Evolutionary conservation across 1,140 invertebrate genomes (phyloP).

Genomic region (Cotesia vestalis): DNA sequence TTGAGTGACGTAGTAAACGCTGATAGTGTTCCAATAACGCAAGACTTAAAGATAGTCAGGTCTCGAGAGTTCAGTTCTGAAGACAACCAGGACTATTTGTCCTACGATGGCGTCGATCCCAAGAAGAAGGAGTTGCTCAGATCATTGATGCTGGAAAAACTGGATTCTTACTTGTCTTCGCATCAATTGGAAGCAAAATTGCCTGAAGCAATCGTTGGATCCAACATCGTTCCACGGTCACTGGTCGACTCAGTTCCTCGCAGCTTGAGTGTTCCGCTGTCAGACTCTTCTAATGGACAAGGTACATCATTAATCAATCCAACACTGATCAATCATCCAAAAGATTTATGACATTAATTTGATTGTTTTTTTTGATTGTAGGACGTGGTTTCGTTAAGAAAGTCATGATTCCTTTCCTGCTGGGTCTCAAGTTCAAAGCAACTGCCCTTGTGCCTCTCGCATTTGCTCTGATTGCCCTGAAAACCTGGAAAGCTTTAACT

Average conservation of each 20-base stretch:
- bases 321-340: slow-evolving; percentile 15
- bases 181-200: slow-evolving; percentile 63
- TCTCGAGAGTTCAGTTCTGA: slow-evolving; percentile 66
- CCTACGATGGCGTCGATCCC: slow-evolving; percentile 49
- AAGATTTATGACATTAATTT: not conserved
- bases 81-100: slow-evolving; percentile 59
- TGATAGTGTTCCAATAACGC: slow-evolving; percentile 76
- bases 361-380: slow-evolving; percentile 52
- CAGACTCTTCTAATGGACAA: slow-evolving; percentile 69
- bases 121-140: slow-evolving; percentile 53
- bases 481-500: slow-evolving; percentile 87
- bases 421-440: slow-evolving; percentile 85
- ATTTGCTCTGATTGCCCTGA: slow-evolving; percentile 81
- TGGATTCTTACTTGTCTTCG: slow-evolving; percentile 62
- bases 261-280: slow-evolving; percentile 74
- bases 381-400: slow-evolving; percentile 84
- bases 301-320: slow-evolving; percentile 57
- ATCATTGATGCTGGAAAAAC: slow-evolving; percentile 62
- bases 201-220: slow-evolving; percentile 59
- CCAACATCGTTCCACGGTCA: slow-evolving; percentile 72
- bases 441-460: slow-evolving; percentile 82
- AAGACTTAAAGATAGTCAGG: slow-evolving; percentile 76
- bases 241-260: slow-evolving; percentile 73
- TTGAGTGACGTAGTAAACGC: slow-evolving; percentile 73
- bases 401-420: slow-evolving; percentile 82